These are phyloP conservation scores for Drosophila anomalata DNA, from an alignment of 2,888 invertebrate genomes.

Conservation along the genomic window DNA sequence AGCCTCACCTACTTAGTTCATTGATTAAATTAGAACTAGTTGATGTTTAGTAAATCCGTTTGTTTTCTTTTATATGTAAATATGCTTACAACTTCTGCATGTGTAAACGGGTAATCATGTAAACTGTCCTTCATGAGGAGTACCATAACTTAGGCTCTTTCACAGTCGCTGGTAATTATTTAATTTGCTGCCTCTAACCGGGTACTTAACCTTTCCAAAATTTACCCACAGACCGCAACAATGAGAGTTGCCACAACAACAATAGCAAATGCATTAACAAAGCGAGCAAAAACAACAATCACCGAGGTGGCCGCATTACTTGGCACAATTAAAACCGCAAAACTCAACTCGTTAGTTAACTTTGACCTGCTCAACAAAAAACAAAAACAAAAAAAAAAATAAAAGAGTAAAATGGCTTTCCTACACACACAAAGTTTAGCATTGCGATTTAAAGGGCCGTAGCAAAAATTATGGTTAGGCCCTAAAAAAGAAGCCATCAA, in stretches of 20 bases:
- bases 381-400: constrained; percentile 2
- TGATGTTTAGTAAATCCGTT: too few species aligned
- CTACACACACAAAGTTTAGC: constrained; percentile 36
- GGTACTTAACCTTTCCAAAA: constrained; percentile 66
- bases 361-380: constrained; percentile 31
- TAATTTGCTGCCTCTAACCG: constrained; percentile 62
- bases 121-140: constrained; percentile 1
- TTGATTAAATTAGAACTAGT: too few species aligned
- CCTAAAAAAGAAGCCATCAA: constrained; percentile 38
- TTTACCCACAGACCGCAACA: constrained; percentile 67
- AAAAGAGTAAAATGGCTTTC: constrained; percentile 13
- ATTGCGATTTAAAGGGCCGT: constrained; percentile 38
- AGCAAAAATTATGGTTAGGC: constrained; percentile 8
- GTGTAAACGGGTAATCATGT: constrained; percentile 1
- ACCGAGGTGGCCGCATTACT: constrained; percentile 63
- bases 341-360: constrained; percentile 48
- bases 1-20: too few species aligned
- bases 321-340: constrained; percentile 76
- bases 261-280: constrained; percentile 15
- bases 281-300: constrained; percentile 21
- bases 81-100: neutral
- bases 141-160: constrained; percentile 3
- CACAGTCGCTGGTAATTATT: constrained; percentile 56
- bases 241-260: constrained; percentile 59
- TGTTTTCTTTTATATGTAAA: too few species aligned